phyloP scores from a whole-genome alignment of 2,113 vertebrate genomes.

The Chloropsis hardwickii region DNA sequence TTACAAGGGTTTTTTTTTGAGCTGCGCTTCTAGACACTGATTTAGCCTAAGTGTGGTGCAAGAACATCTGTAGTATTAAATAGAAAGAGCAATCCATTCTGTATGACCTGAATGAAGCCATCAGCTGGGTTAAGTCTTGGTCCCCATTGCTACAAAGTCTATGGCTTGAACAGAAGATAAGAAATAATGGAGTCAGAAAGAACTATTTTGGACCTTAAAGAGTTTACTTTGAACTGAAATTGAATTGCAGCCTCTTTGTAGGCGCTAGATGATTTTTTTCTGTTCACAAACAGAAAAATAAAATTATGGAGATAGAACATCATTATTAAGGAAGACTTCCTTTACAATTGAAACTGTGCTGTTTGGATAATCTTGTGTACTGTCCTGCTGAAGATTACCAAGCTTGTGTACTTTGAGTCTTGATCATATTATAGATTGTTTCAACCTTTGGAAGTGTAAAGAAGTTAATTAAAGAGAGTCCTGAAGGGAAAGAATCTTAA shows the following conservation, averaged over 20 bases:
- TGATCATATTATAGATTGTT: background rate
- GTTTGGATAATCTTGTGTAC: background rate
- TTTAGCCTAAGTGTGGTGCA: background rate
- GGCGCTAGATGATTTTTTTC: background rate
- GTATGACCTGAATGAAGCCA: background rate
- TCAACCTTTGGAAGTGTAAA: background rate
- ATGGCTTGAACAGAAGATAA: background rate
- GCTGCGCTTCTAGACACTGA: fast-evolving
- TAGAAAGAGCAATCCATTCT: background rate
- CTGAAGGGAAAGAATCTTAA: background rate
- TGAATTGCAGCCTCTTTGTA: background rate
- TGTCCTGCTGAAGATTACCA: background rate
- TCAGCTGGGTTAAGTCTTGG: background rate
- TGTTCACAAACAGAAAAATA: background rate
- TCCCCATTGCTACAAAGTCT: background rate
- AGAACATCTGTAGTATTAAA: background rate
- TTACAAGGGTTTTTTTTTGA: background rate
- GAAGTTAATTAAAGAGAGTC: background rate
- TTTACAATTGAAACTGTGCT: background rate
- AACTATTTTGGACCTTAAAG: background rate
- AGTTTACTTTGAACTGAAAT: background rate
- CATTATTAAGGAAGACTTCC: background rate
- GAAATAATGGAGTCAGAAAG: background rate
- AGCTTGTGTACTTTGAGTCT: background rate
- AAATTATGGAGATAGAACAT: background rate